phyloP scores from a whole-genome alignment of 2,113 vertebrate genomes.

The Chiloscyllium plagiosum region DNA sequence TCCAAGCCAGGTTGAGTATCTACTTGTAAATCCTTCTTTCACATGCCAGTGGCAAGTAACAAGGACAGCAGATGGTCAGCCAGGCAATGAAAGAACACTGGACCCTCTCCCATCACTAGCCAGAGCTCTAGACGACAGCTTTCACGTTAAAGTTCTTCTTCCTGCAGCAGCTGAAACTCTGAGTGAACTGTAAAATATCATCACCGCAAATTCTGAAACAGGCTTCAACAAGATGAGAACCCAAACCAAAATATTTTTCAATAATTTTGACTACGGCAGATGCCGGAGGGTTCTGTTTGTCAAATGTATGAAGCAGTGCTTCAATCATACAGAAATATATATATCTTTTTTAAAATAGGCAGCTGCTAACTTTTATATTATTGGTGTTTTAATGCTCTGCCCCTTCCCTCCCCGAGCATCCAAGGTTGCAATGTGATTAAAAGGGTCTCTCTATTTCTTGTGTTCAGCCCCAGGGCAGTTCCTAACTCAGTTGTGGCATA shows the following conservation, averaged over 20 bases:
- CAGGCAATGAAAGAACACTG: background rate
- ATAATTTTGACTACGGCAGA: conserved; percentile 1
- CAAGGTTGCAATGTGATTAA: background rate
- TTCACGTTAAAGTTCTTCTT: background rate
- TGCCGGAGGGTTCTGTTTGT: background rate
- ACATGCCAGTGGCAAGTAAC: background rate
- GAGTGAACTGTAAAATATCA: background rate
- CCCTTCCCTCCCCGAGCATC: background rate
- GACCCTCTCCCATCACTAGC: background rate
- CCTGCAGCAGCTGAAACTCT: background rate
- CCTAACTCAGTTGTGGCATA: background rate
- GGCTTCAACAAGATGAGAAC: conserved; percentile 2
- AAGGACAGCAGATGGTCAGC: background rate
- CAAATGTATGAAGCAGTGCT: background rate
- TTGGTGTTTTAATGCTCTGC: background rate
- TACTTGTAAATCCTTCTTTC: background rate
- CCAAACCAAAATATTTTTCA: background rate
- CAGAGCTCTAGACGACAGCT: background rate
- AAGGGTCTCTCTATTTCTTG: background rate
- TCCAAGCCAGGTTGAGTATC: background rate
- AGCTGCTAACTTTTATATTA: background rate
- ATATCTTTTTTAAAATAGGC: background rate
- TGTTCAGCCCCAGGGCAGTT: background rate
- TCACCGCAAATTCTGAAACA: background rate
- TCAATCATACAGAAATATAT: background rate